phyloP scores from a whole-genome alignment of 2,888 invertebrate species.

The Leucozona laternaria region DNA sequence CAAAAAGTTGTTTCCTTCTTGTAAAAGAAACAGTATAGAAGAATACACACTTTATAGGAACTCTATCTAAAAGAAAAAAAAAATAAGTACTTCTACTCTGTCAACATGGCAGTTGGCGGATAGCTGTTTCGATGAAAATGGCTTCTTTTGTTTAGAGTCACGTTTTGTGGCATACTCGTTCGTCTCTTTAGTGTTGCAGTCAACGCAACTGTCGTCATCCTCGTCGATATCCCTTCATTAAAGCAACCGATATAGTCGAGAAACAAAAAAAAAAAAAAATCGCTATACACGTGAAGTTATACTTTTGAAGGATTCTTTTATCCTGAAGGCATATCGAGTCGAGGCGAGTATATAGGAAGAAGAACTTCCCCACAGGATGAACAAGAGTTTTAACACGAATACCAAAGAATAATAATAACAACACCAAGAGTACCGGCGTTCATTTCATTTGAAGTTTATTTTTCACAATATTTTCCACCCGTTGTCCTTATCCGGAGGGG shows the following conservation, averaged over 20 bases:
- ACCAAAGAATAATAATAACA: slow-evolving; percentile 73
- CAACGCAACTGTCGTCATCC: slow-evolving; percentile 68
- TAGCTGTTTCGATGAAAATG: slow-evolving; percentile 74
- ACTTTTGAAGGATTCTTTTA: slow-evolving; percentile 73
- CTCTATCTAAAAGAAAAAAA: neutral
- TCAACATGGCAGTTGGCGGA: slow-evolving; percentile 77
- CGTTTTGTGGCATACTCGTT: slow-evolving; percentile 74
- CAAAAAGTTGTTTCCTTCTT: slow-evolving; percentile 74
- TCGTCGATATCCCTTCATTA: slow-evolving; percentile 72
- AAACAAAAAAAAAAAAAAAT: slow-evolving; percentile 33
- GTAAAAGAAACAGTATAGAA: slow-evolving; percentile 49
- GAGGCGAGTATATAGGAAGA: slow-evolving; percentile 47
- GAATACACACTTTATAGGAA: slow-evolving; percentile 50
- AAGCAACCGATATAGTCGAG: slow-evolving; percentile 25
- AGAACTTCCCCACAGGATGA: slow-evolving; percentile 62
- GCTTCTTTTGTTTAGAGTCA: slow-evolving; percentile 78
- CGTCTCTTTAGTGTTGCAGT: slow-evolving; percentile 67
- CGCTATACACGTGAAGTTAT: slow-evolving; percentile 59
- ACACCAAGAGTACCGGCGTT: slow-evolving; percentile 75
- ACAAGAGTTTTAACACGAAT: slow-evolving; percentile 68
- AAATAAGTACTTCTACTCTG: slow-evolving; percentile 57
- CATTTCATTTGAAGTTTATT: slow-evolving; percentile 75
- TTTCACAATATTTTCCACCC: slow-evolving; percentile 71
- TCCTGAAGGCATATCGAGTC: slow-evolving; percentile 63
- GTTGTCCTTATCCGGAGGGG: slow-evolving; percentile 59